A percentile compares a stretch with the other conserved stretches of the same genome.
These are phyloP conservation scores for Osmerus mordax DNA, from an alignment of 2,113 vertebrate genomes.

Conservation along the genomic window DNA sequence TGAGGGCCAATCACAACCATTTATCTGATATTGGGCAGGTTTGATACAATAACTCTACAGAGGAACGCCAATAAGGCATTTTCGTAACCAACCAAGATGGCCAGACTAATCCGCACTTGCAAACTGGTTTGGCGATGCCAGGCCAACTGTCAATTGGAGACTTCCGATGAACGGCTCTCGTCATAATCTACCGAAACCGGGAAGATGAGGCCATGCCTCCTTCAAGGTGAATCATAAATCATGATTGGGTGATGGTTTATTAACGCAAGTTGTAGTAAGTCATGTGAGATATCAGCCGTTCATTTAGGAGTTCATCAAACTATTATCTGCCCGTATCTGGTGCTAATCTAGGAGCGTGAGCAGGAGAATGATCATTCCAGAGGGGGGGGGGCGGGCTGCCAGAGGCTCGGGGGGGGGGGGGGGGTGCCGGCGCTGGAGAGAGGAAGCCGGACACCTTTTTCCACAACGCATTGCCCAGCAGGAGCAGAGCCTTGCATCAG, in stretches of 20 bases:
- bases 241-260: neutral
- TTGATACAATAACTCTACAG: too few relatives aligned
- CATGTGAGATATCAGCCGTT: neutral
- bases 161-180: neutral
- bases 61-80: too few relatives aligned
- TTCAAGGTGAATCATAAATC: neutral
- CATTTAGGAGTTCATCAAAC: neutral
- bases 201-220: neutral
- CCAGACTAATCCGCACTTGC: too few relatives aligned
- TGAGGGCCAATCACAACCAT: too few relatives aligned
- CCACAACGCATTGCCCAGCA: conserved; percentile 24
- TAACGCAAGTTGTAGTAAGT: neutral
- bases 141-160: too few relatives aligned
- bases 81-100: too few relatives aligned
- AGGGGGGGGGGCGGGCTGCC: neutral
- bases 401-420: neutral
- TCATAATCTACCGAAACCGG: neutral
- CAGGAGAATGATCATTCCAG: too few relatives aligned
- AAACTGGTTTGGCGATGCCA: too few relatives aligned
- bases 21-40: too few relatives aligned
- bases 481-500: conserved; percentile 29
- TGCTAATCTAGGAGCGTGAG: too few relatives aligned
- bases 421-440: conserved; percentile 18
- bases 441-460: conserved; percentile 19
- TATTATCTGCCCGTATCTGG: neutral